Evolutionary conservation across 2,797 vertebrate species (phyloP).

Genomic region (Megalops cyprinoides): DNA sequence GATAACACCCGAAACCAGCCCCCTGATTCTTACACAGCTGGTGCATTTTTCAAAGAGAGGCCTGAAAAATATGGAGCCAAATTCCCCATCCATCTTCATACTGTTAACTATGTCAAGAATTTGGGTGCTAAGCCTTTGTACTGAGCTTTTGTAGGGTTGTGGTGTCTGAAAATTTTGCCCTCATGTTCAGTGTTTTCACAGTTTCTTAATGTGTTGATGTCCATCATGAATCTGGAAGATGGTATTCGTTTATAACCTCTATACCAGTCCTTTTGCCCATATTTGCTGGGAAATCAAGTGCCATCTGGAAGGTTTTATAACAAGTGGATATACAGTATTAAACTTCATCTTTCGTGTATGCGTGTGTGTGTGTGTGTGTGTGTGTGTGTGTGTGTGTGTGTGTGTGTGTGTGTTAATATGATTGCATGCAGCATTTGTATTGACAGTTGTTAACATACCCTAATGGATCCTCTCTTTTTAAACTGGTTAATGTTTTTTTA

Average conservation of each 20-base stretch:
- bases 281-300: background rate
- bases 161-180: background rate
- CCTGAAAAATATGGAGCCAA: background rate
- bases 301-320: background rate
- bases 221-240: background rate
- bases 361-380: conserved; percentile 9
- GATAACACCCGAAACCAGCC: background rate
- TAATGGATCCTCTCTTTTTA: background rate
- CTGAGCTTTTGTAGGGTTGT: background rate
- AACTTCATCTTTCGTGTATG: no score
- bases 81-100: background rate
- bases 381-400: no score
- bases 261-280: no score
- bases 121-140: background rate
- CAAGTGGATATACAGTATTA: conserved; percentile 32
- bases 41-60: background rate
- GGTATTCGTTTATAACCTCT: background rate
- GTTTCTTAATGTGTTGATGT: background rate
- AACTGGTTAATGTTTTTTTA: conserved; percentile 6
- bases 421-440: conserved; percentile 26
- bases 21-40: background rate
- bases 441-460: background rate
- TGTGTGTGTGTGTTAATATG: conserved; percentile 7
- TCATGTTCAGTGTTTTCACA: background rate
- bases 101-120: background rate